A percentile compares a stretch with the other conserved stretches of the same genome.
Evolutionary conservation across 2,797 vertebrate species (phyloP).

Genomic region (Helarctos malayanus): DNA sequence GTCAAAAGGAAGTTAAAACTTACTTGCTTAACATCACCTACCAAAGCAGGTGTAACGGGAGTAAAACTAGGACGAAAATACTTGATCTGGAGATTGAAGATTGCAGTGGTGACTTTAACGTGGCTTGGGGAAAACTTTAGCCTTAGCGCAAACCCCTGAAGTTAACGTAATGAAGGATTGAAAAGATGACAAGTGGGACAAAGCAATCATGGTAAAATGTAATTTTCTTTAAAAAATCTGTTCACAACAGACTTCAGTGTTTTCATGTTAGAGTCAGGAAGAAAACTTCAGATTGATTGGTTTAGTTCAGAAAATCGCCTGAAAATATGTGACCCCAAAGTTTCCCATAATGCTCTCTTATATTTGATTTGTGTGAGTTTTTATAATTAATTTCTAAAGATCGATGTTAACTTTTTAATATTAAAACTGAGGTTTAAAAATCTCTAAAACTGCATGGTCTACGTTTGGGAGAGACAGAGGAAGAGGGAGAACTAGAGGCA

Average conservation of each 20-base stretch:
- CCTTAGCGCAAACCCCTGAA: not conserved
- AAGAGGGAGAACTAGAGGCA: not conserved
- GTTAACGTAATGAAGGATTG: not conserved
- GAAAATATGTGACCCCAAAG: not conserved
- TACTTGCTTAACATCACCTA: not conserved
- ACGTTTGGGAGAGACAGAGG: not conserved
- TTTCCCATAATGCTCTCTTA: not conserved
- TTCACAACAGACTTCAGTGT: not conserved
- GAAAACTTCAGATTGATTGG: not conserved
- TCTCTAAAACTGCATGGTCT: not conserved
- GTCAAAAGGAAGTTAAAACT: conserved; percentile 33
- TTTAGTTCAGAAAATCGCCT: not conserved
- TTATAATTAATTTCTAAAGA: not conserved
- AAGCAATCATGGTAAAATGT: not conserved
- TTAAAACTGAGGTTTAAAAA: not conserved
- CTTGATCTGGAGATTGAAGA: not conserved
- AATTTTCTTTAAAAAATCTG: not conserved
- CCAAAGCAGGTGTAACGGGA: not conserved
- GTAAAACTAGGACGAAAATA: not conserved
- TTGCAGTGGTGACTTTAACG: not conserved
- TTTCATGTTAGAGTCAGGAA: not conserved
- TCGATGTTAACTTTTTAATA: not conserved
- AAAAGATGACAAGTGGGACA: not conserved
- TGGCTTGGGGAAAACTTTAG: not conserved
- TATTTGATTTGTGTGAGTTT: not conserved